Base-by-base conservation (phyloP, 2,888 invertebrate species). In the Tinea trinotella region DNA sequence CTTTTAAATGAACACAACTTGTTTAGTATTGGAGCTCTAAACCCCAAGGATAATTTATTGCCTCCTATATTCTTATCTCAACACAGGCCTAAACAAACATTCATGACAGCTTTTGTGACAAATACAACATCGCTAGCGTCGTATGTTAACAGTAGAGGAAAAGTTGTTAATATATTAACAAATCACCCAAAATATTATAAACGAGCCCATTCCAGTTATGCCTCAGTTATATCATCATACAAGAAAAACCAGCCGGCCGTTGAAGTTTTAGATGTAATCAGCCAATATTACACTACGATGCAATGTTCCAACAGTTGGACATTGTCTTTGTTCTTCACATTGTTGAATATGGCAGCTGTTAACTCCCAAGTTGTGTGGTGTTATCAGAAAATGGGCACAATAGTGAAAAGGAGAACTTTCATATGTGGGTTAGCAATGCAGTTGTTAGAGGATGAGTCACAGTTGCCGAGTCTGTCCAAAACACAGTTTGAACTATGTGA, bases 311-410 rank as follows among this genome's bases (percentile, higher is more conserved):
- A 83, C 58, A 71, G 78, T 58, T 86, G 85, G 85, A 74, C 76
- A 0, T 58, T 81, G 5, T 75, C 82, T 2, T 59, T 85, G 56
- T 84, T 85, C 59, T 83, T 78, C 55, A 76, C 76, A 20, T 59
- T 85, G 53, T 63, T 85, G 10, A 84, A 86, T 57, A 75, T 85
- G 60, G 82, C 84, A 1, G 69, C 80, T 0, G 64, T 85, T 0
- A 85, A 84, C 60, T 73, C 85, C 46, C 86, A 86, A 65, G 80
- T 84, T 1, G 59, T 84, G 56, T 85, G 82, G 81, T 68, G 68
- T 57, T 66, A 74, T 0, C 65, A 71, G 13, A 71, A 71, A 54
- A 56, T 62, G 0, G 60, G 59, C 2, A 60, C 62, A 55, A 57
- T 71, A 4, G 56, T 61, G 0, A 73, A 76, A 46, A 70, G 85